Percentiles rank a stretch among this genome's conserved stretches.
Conservation (phyloP, 2,113 vertebrate species). For the Fregetta grallaria region DNA sequence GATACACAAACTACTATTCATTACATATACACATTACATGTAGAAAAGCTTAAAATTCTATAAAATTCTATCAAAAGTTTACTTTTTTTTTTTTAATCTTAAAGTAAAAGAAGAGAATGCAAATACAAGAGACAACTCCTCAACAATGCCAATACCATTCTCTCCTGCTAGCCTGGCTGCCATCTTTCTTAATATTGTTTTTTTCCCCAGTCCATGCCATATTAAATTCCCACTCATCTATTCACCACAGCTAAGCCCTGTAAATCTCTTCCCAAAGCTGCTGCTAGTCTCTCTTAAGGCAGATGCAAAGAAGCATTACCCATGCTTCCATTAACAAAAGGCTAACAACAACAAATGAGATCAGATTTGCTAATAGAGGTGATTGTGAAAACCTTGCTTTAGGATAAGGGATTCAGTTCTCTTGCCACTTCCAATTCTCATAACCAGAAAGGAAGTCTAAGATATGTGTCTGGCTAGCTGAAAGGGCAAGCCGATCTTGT, state of each 20-base stretch:
- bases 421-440: background rate
- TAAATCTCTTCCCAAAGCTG: background rate
- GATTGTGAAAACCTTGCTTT: background rate
- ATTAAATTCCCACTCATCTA: background rate
- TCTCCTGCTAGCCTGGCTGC: background rate
- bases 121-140: no score
- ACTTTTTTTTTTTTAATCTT: background rate
- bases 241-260: background rate
- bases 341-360: background rate
- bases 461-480: background rate
- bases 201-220: background rate
- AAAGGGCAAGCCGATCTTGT: background rate
- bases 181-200: background rate
- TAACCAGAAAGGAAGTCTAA: background rate
- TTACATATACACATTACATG: background rate
- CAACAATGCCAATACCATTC: background rate
- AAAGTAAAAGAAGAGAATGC: background rate
- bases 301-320: background rate
- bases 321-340: slow-evolving; percentile 10
- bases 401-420: background rate
- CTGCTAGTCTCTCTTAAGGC: background rate
- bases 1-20: background rate
- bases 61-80: background rate
- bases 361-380: background rate
- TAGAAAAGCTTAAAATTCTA: background rate